Conservation (phyloP, 2,113 vertebrate genomes). For the Diphyllodes magnificus region DNA sequence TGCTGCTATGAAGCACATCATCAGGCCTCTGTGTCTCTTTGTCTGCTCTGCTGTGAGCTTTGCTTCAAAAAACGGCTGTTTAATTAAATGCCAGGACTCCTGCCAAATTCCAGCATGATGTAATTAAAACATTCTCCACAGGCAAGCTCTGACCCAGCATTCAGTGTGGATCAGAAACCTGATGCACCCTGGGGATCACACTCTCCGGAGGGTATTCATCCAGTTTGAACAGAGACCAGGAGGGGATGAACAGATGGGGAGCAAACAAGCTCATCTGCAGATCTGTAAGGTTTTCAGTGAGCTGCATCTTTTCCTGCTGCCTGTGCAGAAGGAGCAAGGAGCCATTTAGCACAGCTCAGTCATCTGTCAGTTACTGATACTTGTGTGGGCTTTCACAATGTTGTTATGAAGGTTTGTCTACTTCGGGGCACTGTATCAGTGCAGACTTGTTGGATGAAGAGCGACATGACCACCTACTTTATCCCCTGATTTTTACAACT, state of each 20-base stretch:
- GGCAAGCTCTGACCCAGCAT: background rate
- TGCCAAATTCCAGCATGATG: slow-evolving; percentile 11
- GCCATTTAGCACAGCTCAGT: background rate
- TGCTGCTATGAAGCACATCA: background rate
- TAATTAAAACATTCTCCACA: background rate
- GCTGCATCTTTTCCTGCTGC: background rate
- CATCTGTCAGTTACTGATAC: background rate
- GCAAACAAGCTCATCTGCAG: background rate
- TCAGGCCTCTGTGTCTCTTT: background rate
- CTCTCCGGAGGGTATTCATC: background rate
- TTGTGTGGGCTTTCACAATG: background rate
- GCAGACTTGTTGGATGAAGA: slow-evolving; percentile 1
- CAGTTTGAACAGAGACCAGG: background rate
- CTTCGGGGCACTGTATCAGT: background rate
- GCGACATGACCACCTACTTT: slow-evolving; percentile 22
- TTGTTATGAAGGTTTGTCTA: background rate
- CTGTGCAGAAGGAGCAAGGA: background rate
- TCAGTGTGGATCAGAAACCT: background rate
- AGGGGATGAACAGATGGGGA: background rate
- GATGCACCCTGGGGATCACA: background rate
- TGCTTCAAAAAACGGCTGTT: background rate
- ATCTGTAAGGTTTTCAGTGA: background rate
- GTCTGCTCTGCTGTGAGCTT: background rate
- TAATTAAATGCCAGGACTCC: slow-evolving; percentile 4
- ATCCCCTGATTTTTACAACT: background rate